A percentile compares a stretch with the other conserved stretches of the same genome.
These are phyloP conservation scores for Prunella strophiata DNA, from an alignment of 2,797 vertebrate genomes.

Conservation along the genomic window DNA sequence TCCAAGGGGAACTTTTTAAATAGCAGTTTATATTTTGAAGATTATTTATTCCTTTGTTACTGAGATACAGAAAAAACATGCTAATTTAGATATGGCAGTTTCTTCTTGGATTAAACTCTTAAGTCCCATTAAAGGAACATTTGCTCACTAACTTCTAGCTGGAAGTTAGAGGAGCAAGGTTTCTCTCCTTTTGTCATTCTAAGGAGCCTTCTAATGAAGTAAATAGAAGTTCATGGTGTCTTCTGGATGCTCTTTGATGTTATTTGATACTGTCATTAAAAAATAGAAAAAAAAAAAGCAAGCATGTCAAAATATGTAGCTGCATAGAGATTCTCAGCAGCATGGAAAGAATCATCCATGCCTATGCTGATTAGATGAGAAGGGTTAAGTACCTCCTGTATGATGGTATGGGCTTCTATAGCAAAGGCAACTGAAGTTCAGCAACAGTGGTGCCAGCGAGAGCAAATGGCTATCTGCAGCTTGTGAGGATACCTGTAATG, in stretches of 20 bases:
- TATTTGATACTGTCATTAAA: not conserved
- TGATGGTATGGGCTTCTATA: not conserved
- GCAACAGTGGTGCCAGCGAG: not conserved
- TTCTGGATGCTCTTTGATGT: not conserved
- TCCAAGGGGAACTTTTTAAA: not conserved
- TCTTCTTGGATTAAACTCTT: not conserved
- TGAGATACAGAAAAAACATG: not conserved
- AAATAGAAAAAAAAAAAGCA: not conserved
- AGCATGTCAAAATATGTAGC: not conserved
- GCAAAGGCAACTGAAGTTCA: slow-evolving; percentile 4
- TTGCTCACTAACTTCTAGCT: not conserved
- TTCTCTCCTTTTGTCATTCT: not conserved
- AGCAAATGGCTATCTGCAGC: not conserved
- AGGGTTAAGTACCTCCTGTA: not conserved
- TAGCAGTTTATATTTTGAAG: not conserved
- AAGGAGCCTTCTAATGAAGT: not conserved
- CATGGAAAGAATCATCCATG: not conserved
- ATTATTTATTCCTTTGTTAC: not conserved
- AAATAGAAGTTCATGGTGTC: not conserved
- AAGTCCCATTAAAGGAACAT: not conserved
- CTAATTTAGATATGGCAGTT: not conserved
- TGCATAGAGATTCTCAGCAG: not conserved
- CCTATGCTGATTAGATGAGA: not conserved
- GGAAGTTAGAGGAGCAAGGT: not conserved
- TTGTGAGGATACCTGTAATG: slow-evolving; percentile 3